Percentiles rank a stretch among this genome's conserved stretches.
phyloP scores from a whole-genome alignment of 2,888 invertebrate species.

The Heliconius hortense region DNA sequence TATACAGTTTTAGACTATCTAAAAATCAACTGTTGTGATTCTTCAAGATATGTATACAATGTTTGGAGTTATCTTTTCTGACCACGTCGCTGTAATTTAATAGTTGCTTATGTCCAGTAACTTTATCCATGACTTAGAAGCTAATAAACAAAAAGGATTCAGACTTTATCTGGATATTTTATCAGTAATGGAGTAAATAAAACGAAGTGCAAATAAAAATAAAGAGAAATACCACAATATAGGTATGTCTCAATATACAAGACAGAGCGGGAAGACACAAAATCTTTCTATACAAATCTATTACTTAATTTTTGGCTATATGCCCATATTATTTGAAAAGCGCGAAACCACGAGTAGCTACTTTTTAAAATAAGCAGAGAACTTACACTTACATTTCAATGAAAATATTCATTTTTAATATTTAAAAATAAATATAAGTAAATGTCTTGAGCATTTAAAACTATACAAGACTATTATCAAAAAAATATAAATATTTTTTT shows the following conservation, averaged over 20 bases:
- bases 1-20: too few species aligned
- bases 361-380: too few species aligned
- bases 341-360: too few species aligned
- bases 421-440: not conserved
- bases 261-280: not conserved
- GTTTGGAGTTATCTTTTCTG: not conserved
- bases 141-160: conserved; percentile 27
- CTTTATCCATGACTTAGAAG: conserved; percentile 19
- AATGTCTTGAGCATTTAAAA: not conserved
- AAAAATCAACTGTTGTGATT: not conserved
- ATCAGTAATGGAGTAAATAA: conserved; percentile 37
- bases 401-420: too few species aligned
- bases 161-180: conserved; percentile 32
- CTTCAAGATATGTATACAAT: not conserved
- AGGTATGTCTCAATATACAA: conserved; percentile 15
- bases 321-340: too few species aligned
- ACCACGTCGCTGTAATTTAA: conserved; percentile 4
- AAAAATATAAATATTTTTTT: not conserved
- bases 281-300: not conserved
- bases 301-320: too few species aligned
- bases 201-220: conserved; percentile 37
- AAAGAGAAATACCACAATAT: conserved; percentile 33
- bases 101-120: not conserved
- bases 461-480: not conserved
- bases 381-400: too few species aligned